These are phyloP conservation scores for Maccullochella peelii DNA, from an alignment of 2,113 vertebrate genomes.

Conservation along the genomic window DNA sequence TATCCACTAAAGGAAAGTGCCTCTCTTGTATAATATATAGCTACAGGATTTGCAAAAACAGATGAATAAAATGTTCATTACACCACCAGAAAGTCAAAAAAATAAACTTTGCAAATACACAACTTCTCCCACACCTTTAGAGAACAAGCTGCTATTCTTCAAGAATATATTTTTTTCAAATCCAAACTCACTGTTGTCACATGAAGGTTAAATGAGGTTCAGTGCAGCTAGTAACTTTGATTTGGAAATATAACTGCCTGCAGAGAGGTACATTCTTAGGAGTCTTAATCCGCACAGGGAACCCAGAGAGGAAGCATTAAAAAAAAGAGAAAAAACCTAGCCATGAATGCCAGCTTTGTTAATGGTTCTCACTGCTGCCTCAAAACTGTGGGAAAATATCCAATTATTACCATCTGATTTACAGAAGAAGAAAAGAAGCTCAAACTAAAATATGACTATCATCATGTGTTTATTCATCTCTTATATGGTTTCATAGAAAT, in stretches of 20 bases:
- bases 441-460: constrained; percentile 11
- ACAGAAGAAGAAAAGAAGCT: not conserved
- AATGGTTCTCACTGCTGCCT: constrained; percentile 21
- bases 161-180: not conserved
- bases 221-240: constrained; percentile 14
- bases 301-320: constrained; percentile 23
- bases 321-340: constrained; percentile 38
- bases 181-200: not conserved
- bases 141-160: not conserved
- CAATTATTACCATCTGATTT: constrained; percentile 32
- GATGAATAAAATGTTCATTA: not conserved
- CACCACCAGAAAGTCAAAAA: not conserved
- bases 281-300: constrained; percentile 59
- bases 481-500: constrained; percentile 32
- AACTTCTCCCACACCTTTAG: not conserved
- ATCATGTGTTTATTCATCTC: constrained; percentile 39
- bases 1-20: not conserved
- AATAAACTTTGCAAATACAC: not conserved
- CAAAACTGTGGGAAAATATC: constrained; percentile 26
- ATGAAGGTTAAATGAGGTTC: not conserved
- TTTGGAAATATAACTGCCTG: constrained; percentile 43
- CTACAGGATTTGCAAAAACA: not conserved
- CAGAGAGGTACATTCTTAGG: constrained; percentile 64
- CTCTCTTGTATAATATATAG: not conserved
- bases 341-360: constrained; percentile 48